Evolutionary conservation across 2,888 invertebrate species (phyloP).

Genomic region (Lithophane leautieri): DNA sequence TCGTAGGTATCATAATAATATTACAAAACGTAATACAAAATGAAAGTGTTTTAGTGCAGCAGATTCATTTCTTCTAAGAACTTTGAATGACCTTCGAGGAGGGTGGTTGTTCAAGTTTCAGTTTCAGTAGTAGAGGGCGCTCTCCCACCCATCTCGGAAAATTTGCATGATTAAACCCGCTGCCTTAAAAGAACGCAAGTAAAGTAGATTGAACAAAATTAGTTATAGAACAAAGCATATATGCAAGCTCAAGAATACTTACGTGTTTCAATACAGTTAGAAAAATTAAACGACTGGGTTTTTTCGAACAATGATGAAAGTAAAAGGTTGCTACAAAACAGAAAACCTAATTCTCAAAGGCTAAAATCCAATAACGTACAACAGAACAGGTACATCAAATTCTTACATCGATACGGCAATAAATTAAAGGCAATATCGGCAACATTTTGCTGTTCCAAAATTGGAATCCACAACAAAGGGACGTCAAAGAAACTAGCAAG

Average conservation of each 20-base stretch:
- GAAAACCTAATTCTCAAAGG: conserved; percentile 19
- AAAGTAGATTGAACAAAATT: conserved; percentile 67
- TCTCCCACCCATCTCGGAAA: conserved; percentile 82
- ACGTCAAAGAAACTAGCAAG: conserved; percentile 89
- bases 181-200: conserved; percentile 75
- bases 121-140: conserved; percentile 82
- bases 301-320: not conserved
- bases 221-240: conserved; percentile 50
- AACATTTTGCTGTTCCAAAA: conserved; percentile 80
- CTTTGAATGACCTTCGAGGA: conserved; percentile 88
- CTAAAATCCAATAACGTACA: conserved; percentile 22
- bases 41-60: conserved; percentile 86
- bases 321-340: conserved; percentile 27
- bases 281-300: not conserved
- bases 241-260: not conserved
- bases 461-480: conserved; percentile 88
- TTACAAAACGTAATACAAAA: conserved; percentile 74
- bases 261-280: conserved; percentile 6
- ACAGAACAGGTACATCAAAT: conserved; percentile 34
- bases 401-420: conserved; percentile 53
- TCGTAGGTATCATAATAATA: conserved; percentile 57
- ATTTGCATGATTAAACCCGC: conserved; percentile 88
- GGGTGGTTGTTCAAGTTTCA: conserved; percentile 84
- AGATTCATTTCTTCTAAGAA: conserved; percentile 87
- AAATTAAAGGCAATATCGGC: conserved; percentile 70